These are phyloP conservation scores for Muntiacus reevesi DNA, from an alignment of 2,113 vertebrate species.

Conservation along the genomic window DNA sequence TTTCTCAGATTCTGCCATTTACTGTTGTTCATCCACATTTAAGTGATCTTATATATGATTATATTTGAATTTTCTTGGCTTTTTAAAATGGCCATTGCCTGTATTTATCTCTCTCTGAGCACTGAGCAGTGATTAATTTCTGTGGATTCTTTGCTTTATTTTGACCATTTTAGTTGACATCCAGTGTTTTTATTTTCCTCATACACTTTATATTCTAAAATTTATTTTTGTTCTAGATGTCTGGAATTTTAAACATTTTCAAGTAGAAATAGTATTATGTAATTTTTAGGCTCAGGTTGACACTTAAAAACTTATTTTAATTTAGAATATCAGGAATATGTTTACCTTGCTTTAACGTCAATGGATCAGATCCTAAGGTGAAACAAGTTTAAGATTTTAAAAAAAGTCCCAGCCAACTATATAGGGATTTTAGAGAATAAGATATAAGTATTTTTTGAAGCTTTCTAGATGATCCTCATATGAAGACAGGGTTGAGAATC, in stretches of 20 bases:
- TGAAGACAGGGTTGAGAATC: neutral
- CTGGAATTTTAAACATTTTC: conserved; percentile 26
- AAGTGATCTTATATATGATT: neutral
- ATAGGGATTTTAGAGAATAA: neutral
- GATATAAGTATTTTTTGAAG: neutral
- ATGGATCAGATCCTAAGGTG: neutral
- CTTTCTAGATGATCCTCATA: neutral
- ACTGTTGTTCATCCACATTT: neutral
- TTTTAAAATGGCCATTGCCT: neutral
- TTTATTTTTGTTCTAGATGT: conserved; percentile 28
- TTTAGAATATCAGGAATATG: neutral
- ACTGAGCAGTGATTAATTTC: neutral
- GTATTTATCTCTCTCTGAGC: neutral
- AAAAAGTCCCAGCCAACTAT: neutral
- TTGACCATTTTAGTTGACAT: neutral
- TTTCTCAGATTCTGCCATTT: neutral
- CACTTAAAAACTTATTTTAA: neutral
- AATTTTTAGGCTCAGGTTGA: neutral
- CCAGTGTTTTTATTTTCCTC: neutral
- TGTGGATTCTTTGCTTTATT: neutral
- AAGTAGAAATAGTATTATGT: neutral
- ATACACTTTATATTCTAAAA: neutral
- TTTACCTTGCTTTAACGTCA: neutral
- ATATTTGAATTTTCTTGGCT: neutral
- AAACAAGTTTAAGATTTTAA: neutral